Percentiles rank a stretch among this genome's conserved stretches.
phyloP scores from a whole-genome alignment of 2,888 invertebrate genomes.

The Cremastinae sp. region DNA sequence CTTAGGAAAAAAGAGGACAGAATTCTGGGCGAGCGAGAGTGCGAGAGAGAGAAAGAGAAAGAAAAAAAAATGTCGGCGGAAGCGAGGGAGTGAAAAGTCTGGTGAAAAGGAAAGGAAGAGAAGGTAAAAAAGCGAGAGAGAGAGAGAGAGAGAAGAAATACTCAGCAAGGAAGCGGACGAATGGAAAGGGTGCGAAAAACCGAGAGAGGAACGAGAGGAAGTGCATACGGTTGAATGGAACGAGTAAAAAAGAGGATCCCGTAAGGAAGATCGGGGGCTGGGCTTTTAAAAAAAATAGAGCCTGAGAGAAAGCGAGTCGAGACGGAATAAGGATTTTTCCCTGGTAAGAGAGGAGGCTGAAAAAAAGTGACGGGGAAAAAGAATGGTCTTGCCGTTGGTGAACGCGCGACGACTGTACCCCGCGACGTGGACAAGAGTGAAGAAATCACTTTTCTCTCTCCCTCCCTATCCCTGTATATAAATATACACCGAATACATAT shows the following conservation, averaged over 20 bases:
- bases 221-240: conserved; percentile 46
- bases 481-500: conserved; percentile 7
- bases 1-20: neutral
- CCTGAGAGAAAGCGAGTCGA: conserved; percentile 34
- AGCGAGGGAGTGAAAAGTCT: conserved; percentile 13
- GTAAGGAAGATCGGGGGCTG: conserved; percentile 15
- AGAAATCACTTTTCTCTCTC: conserved; percentile 38
- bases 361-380: conserved; percentile 69
- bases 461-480: neutral
- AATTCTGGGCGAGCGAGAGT: neutral
- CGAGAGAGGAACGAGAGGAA: conserved; percentile 30
- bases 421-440: conserved; percentile 63
- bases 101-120: conserved; percentile 55
- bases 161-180: conserved; percentile 24
- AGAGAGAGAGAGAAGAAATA: too few relatives aligned
- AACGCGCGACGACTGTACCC: conserved; percentile 64
- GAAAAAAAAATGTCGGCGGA: neutral
- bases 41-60: too few relatives aligned
- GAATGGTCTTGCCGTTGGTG: conserved; percentile 67
- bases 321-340: conserved; percentile 41
- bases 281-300: conserved; percentile 12
- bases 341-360: conserved; percentile 46
- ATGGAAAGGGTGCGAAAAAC: conserved; percentile 19
- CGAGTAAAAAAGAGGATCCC: conserved; percentile 31
- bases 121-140: conserved; percentile 62